Percentiles rank a stretch among this genome's conserved stretches.
phyloP scores from a whole-genome alignment of 2,888 invertebrate genomes.

The Melieria omissa region DNA sequence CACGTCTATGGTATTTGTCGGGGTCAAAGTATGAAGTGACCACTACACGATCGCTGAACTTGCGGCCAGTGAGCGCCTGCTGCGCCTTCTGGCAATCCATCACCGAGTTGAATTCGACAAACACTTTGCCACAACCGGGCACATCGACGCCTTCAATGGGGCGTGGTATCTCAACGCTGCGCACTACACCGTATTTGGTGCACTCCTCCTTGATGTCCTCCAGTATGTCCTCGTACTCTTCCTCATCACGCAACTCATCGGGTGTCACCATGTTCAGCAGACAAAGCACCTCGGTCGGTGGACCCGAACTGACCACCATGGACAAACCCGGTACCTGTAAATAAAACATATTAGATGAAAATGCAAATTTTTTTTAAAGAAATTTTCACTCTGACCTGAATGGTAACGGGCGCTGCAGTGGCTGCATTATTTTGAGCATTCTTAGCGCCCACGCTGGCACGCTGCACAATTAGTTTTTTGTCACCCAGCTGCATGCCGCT shows the following conservation, averaged over 20 bases:
- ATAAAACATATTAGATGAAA: no score
- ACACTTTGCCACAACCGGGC: conserved; percentile 97
- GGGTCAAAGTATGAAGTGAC: conserved; percentile 98
- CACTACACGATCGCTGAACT: conserved; percentile 96
- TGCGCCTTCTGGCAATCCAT: conserved; percentile 97
- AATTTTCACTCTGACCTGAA: conserved; percentile 70
- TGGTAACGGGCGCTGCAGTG: conserved; percentile 82
- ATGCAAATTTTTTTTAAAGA: no score
- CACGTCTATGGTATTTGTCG: conserved; percentile 95
- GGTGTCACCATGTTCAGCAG: conserved; percentile 97
- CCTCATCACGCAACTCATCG: conserved; percentile 94
- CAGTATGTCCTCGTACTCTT: conserved; percentile 97
- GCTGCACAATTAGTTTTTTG: conserved; percentile 95
- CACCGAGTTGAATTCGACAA: conserved; percentile 95
- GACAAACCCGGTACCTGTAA: conserved; percentile 79
- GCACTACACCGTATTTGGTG: conserved; percentile 94
- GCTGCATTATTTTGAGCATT: conserved; percentile 75
- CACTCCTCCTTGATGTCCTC: conserved; percentile 98
- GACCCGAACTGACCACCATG: conserved; percentile 86
- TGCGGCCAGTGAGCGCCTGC: conserved; percentile 94
- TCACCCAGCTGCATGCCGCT: conserved; percentile 99
- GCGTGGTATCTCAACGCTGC: conserved; percentile 94
- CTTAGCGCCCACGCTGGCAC: conserved; percentile 96
- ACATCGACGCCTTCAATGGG: conserved; percentile 96
- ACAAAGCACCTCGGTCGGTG: conserved; percentile 92